These are phyloP conservation scores for Troides oblongomaculatus DNA, from an alignment of 2,888 invertebrate species.

Conservation along the genomic window DNA sequence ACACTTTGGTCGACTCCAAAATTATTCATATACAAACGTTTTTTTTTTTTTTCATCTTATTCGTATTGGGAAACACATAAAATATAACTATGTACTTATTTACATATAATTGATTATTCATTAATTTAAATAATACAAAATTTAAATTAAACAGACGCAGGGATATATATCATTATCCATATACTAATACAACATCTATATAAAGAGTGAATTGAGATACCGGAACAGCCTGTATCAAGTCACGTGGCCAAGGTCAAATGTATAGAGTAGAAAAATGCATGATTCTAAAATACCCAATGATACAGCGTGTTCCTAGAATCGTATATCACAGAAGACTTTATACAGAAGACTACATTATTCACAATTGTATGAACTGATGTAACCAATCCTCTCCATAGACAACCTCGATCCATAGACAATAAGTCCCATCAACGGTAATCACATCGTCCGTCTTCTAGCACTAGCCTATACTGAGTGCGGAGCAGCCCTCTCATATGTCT, in stretches of 20 bases:
- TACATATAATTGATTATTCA: slow-evolving; percentile 1
- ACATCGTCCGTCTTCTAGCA: slow-evolving; percentile 24
- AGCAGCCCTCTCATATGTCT: slow-evolving; percentile 65
- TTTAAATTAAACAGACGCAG: too few relatives aligned
- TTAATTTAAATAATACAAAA: too few relatives aligned
- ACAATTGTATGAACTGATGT: background rate
- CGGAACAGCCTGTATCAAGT: slow-evolving; percentile 15
- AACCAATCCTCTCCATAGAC: slow-evolving; percentile 6
- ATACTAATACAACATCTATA: slow-evolving; percentile 10
- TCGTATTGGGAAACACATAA: background rate
- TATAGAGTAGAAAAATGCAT: too few relatives aligned
- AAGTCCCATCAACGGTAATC: slow-evolving; percentile 2
- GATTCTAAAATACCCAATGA: too few relatives aligned
- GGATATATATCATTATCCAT: background rate
- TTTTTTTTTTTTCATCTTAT: too few relatives aligned
- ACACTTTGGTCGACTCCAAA: slow-evolving; percentile 15
- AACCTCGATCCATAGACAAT: background rate
- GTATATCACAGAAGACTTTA: slow-evolving; percentile 26
- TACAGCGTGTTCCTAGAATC: background rate
- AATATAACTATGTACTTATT: slow-evolving; percentile 10
- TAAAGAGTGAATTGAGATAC: slow-evolving; percentile 17
- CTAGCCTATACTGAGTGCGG: slow-evolving; percentile 34
- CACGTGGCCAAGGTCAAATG: too few relatives aligned
- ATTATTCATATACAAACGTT: too few relatives aligned
- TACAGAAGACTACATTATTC: background rate